Base-by-base conservation (phyloP, 2,888 invertebrate species). In the Agrotis clavis region DNA sequence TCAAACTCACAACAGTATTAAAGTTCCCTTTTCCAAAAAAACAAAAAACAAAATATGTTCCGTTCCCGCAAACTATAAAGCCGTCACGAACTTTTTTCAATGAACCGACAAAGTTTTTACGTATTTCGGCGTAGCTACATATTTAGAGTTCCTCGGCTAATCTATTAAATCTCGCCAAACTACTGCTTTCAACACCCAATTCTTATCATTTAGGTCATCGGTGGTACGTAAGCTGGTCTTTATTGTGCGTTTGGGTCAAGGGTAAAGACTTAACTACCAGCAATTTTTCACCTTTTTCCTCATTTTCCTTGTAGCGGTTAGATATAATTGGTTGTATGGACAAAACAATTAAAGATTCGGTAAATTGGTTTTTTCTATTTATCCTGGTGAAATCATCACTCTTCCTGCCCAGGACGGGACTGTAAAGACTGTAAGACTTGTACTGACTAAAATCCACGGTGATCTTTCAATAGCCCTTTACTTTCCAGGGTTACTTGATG, bases 151-250 rank as follows among this genome's bases (percentile, higher is more conserved):
- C n/a, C 56, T 60, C 53, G 25, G 47, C 50, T 75, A 78, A 83
- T 78, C 79, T 84, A 70, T 78, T 69, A 75, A 83, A 81, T 80
- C 71, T 62, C 18, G 69, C 71, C 67, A 72, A 80, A 76, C 66
- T 73, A 73, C 75, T 65, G 60, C 71, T 83, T 81, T 84, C 81
- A 86, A 74, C 83, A 77, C 82, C 85, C 74, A 77, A 68, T 74
- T 60, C 64, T 85, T 86, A 86, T 86, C 86, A 75, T 80, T 74
- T 48, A 73, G 83, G 86, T 69, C 85, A 86, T 86, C 86, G 47
- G 66, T 71, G 83, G 86, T 85, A 82, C 73, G 71, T 77, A 63
- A 67, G 74, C 74, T 61, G 56, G 60, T 80, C 61, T 74, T 77
- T 67, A 74, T 74, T 65, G 62, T 67, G 47, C 62, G 62, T 54